Evolutionary conservation across 2,113 vertebrate genomes (phyloP).

Genomic region (Cynoglossus semilaevis): DNA sequence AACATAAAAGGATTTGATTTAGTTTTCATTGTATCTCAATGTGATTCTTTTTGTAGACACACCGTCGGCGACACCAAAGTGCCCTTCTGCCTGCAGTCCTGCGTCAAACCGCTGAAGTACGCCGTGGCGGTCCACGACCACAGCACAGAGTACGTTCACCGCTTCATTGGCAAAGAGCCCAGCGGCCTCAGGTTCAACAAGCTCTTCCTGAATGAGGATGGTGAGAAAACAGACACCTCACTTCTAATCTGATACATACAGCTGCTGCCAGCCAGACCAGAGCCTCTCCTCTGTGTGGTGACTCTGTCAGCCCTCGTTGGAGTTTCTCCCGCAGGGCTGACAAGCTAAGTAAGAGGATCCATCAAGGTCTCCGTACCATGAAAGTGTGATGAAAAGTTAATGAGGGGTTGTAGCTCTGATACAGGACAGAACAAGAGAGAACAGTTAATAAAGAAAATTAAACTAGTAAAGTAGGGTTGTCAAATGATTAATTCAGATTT

Average conservation of each 20-base stretch:
- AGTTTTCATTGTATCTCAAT: not conserved
- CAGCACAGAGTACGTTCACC: slow-evolving; percentile 95
- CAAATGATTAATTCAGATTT: no score
- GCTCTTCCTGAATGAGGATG: slow-evolving; percentile 95
- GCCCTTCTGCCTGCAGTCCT: slow-evolving; percentile 97
- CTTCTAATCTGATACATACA: not conserved
- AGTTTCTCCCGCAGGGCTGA: not conserved
- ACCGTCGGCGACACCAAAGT: slow-evolving; percentile 97
- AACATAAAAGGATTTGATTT: not conserved
- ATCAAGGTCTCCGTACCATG: slow-evolving; percentile 57
- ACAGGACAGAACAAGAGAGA: slow-evolving; percentile 4
- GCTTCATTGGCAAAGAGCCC: slow-evolving; percentile 96
- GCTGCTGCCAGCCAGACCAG: not conserved
- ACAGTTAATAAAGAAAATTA: not conserved
- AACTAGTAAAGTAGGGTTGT: no score
- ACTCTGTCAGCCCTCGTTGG: not conserved
- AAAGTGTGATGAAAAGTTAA: slow-evolving; percentile 38
- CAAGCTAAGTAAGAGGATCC: slow-evolving; percentile 21
- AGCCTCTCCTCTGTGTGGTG: not conserved
- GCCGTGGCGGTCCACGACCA: slow-evolving; percentile 95
- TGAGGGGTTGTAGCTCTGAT: slow-evolving; percentile 12
- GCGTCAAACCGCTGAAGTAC: slow-evolving; percentile 96
- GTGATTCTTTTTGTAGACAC: slow-evolving; percentile 78
- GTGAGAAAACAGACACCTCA: slow-evolving; percentile 70
- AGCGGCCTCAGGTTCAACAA: slow-evolving; percentile 98